Conservation (phyloP, 2,113 vertebrate species). For the Gila orcuttii region DNA sequence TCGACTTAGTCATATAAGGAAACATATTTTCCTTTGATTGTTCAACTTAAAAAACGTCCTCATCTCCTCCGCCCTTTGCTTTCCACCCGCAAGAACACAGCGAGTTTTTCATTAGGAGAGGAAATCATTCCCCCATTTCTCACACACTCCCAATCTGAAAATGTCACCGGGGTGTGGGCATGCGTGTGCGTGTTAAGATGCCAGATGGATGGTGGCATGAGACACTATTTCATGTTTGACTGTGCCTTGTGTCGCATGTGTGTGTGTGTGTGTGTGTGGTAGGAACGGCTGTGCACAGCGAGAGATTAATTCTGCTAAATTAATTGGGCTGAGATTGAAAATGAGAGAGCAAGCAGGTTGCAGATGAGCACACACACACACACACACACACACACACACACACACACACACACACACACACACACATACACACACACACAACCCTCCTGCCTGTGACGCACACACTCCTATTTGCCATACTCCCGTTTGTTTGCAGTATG, state of each 20-base stretch:
- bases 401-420: background rate
- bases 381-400: slow-evolving; percentile 11
- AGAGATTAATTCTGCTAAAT: slow-evolving; percentile 67
- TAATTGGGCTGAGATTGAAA: slow-evolving; percentile 68
- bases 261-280: slow-evolving; percentile 56
- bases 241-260: slow-evolving; percentile 66
- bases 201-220: slow-evolving; percentile 75
- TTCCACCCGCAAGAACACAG: slow-evolving; percentile 54
- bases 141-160: slow-evolving; percentile 56
- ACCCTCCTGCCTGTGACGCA: slow-evolving; percentile 50
- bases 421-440: background rate
- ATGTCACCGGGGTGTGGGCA: slow-evolving; percentile 56
- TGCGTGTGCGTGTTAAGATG: slow-evolving; percentile 47
- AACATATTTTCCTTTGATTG: background rate
- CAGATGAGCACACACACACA: slow-evolving; percentile 59
- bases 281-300: slow-evolving; percentile 58
- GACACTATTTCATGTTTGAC: slow-evolving; percentile 79
- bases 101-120: slow-evolving; percentile 61
- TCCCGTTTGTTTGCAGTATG: slow-evolving; percentile 58
- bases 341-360: slow-evolving; percentile 61
- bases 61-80: slow-evolving; percentile 49
- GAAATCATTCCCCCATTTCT: slow-evolving; percentile 56
- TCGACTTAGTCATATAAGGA: background rate
- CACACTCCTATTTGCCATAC: slow-evolving; percentile 40
- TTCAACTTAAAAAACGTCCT: slow-evolving; percentile 25